Conservation (phyloP, 2,113 vertebrate species). For the Lamprologus ornatipinnis region DNA sequence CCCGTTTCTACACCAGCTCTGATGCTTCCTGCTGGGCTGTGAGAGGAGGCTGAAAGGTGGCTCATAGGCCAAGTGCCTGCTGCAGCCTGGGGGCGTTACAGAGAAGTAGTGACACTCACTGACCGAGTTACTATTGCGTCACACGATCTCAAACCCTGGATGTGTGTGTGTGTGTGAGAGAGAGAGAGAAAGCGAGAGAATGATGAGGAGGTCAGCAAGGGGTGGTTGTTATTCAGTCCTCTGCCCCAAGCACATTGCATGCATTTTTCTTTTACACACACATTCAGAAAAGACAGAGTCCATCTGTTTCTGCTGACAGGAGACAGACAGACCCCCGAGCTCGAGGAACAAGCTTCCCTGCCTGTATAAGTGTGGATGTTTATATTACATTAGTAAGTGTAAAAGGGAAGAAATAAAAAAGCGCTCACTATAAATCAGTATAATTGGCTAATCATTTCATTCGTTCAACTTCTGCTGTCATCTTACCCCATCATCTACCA, state of each 20-base stretch:
- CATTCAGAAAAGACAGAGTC: slow-evolving; percentile 2
- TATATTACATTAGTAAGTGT: not conserved
- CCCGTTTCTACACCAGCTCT: not conserved
- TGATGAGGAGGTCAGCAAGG: slow-evolving; percentile 15
- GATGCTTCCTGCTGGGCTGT: slow-evolving; percentile 16
- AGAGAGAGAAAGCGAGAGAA: not conserved
- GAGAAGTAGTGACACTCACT: slow-evolving; percentile 21
- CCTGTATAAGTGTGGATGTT: not conserved
- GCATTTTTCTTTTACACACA: not conserved
- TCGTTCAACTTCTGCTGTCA: not conserved
- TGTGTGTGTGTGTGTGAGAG: not conserved
- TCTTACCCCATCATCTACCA: not conserved
- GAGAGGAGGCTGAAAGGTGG: not conserved
- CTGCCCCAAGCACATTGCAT: not conserved
- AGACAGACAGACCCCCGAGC: not conserved
- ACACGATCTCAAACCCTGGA: not conserved
- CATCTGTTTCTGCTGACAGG: slow-evolving; percentile 14
- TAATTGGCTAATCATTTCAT: not conserved
- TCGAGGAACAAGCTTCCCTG: not conserved
- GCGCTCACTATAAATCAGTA: not conserved
- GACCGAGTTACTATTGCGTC: slow-evolving; percentile 42
- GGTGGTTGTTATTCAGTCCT: not conserved
- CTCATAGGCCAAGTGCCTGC: not conserved
- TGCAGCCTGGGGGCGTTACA: slow-evolving; percentile 1
- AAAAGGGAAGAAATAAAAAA: not conserved